phyloP scores from a whole-genome alignment of 2,888 invertebrate genomes.

The Eristalinus sepulchralis region DNA sequence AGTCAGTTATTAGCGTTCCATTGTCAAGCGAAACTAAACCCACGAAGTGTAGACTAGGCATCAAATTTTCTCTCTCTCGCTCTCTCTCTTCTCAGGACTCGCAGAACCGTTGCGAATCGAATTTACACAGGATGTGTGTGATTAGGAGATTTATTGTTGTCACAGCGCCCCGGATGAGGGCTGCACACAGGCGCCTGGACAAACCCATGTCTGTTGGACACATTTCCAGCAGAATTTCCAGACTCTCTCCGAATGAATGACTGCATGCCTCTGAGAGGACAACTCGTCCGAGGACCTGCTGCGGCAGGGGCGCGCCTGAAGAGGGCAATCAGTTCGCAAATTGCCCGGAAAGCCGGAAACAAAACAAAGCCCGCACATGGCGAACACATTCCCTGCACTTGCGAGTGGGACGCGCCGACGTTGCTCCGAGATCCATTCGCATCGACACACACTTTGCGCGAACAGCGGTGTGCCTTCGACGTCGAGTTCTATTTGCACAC shows the following conservation, averaged over 20 bases:
- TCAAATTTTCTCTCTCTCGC: slow-evolving; percentile 26
- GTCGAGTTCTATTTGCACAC: slow-evolving; percentile 51
- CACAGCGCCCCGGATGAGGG: slow-evolving; percentile 22
- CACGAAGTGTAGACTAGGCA: background rate
- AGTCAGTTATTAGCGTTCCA: slow-evolving; percentile 51
- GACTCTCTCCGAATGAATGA: slow-evolving; percentile 36
- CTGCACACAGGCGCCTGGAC: slow-evolving; percentile 41
- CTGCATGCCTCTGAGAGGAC: background rate
- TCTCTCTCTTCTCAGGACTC: slow-evolving; percentile 39
- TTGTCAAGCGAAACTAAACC: slow-evolving; percentile 25
- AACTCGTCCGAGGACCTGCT: slow-evolving; percentile 37
- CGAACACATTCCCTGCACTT: slow-evolving; percentile 63
- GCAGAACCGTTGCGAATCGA: slow-evolving; percentile 53
- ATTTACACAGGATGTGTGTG: slow-evolving; percentile 63
- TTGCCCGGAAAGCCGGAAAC: slow-evolving; percentile 33
- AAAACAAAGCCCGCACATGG: slow-evolving; percentile 56
- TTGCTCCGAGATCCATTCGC: background rate
- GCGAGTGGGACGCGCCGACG: slow-evolving; percentile 19
- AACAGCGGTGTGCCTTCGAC: background rate
- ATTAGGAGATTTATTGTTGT: slow-evolving; percentile 68
- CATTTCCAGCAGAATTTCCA: slow-evolving; percentile 44
- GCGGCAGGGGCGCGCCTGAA: background rate
- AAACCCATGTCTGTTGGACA: slow-evolving; percentile 57
- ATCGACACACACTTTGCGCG: background rate
- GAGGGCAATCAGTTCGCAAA: slow-evolving; percentile 44